phyloP scores from a whole-genome alignment of 1,140 invertebrate species.

The Yoshiicerus persimilis region DNA sequence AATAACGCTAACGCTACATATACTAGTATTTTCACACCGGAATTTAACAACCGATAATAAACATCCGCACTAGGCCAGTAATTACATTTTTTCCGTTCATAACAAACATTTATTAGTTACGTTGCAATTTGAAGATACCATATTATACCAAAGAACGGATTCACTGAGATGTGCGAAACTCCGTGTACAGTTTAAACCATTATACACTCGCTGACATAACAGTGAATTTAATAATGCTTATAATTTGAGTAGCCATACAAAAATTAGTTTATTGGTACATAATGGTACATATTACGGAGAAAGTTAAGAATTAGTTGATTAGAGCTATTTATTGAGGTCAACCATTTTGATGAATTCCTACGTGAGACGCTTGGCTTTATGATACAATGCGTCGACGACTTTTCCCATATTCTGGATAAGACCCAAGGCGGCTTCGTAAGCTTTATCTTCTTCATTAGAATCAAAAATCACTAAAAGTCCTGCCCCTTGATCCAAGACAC shows the following conservation, averaged over 20 bases:
- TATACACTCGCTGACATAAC: not conserved
- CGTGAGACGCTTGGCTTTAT: slow-evolving; percentile 97
- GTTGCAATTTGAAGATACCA: not conserved
- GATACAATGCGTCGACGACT: slow-evolving; percentile 96
- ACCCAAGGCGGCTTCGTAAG: slow-evolving; percentile 94
- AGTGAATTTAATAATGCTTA: not conserved
- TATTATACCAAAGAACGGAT: not conserved
- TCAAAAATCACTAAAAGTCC: slow-evolving; percentile 97
- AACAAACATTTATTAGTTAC: not conserved
- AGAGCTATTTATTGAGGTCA: not conserved
- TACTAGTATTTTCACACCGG: too few relatives aligned
- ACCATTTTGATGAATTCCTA: slow-evolving; percentile 58
- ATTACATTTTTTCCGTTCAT: not conserved
- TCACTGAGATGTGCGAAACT: not conserved
- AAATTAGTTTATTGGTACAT: not conserved
- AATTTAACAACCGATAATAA: too few relatives aligned
- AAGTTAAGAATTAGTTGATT: not conserved
- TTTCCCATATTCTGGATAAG: slow-evolving; percentile 99
- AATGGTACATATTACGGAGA: not conserved
- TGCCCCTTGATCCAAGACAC: slow-evolving; percentile 96
- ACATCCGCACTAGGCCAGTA: too few relatives aligned
- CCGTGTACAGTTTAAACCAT: not conserved
- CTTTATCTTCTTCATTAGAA: slow-evolving; percentile 90
- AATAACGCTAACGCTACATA: too few relatives aligned
- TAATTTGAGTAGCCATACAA: not conserved